Base-by-base conservation (phyloP, 2,113 vertebrate species). In the Anguilla japonica region DNA sequence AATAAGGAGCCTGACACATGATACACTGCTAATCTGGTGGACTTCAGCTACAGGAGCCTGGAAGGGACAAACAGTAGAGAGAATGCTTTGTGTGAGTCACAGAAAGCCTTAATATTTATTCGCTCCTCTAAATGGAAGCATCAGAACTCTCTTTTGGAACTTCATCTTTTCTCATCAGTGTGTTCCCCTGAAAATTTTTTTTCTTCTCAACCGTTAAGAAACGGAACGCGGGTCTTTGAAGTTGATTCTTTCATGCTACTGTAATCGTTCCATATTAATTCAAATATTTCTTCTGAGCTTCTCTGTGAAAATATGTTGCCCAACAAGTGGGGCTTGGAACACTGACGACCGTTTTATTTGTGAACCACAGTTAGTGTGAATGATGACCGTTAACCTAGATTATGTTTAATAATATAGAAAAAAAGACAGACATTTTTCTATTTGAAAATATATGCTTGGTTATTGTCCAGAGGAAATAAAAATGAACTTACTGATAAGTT, bases 11-110 rank as follows among this genome's bases (percentile, higher is more conserved):
- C 91, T 88, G 95, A 95, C 91, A 94, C 91, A 85, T 82, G 94
- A 95, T 92, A 94, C 92, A 90, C 79, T 89, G 90, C 92, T 94
- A 93, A 95, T 95, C 93, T 92, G 79, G 46, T 57, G 83, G 93
- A 91, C 90, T 93, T 94, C 92, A 92, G 89, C 88, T 91, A 91
- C 89, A 86, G 92, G 75, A 86, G 85, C 90, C 92, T 91, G 90
- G 92, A 93, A 92, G 89, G 86, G 83, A 91, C 87, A 95, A 89
- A 91, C 88, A 90, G 84, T 90, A 91, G 40, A 7, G 93, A 87
- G 93, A 87, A 90, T 92, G 91, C 91, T 94, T 94, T 94, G 93
- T 94, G 90, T 93, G 91, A 93, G 86, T 84, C 90, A 79, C 88
- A 18, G 26, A 75, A 87, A 79, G 71, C 50, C 63, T 39, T 79